phyloP scores from a whole-genome alignment of 2,888 invertebrate genomes.

The Zygogramma bicolorata region DNA sequence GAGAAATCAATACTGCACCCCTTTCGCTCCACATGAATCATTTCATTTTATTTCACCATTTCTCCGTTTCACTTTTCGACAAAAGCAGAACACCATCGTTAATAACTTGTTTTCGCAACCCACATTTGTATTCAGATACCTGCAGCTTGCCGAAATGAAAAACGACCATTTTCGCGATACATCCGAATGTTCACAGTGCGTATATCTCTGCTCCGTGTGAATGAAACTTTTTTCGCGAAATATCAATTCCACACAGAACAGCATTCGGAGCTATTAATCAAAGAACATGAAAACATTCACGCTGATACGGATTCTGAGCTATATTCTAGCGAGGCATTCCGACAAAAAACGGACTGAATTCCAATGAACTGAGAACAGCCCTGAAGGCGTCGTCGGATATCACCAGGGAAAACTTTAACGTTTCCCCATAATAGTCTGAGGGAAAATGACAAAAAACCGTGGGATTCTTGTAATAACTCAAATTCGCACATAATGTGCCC shows the following conservation, averaged over 20 bases:
- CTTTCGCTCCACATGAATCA: neutral
- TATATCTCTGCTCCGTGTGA: neutral
- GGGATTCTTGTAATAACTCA: too few relatives aligned
- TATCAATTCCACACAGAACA: neutral
- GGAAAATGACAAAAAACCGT: too few relatives aligned
- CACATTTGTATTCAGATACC: neutral
- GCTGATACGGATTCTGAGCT: neutral
- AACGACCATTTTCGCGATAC: neutral
- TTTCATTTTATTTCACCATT: neutral
- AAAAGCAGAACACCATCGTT: neutral
- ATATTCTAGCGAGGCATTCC: neutral
- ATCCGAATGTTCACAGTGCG: neutral
- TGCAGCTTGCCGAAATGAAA: slow-evolving; percentile 5
- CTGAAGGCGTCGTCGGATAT: neutral
- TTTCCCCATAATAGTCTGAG: neutral
- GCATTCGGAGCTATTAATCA: neutral
- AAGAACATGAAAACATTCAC: neutral
- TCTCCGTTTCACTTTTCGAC: neutral
- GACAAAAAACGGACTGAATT: neutral
- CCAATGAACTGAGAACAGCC: neutral
- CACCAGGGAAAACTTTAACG: neutral
- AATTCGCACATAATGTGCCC: too few relatives aligned
- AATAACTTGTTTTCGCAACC: neutral
- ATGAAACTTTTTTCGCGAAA: slow-evolving; percentile 5
- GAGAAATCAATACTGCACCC: neutral